phyloP scores from a whole-genome alignment of 2,797 vertebrate genomes.

The Etheostoma perlongum region DNA sequence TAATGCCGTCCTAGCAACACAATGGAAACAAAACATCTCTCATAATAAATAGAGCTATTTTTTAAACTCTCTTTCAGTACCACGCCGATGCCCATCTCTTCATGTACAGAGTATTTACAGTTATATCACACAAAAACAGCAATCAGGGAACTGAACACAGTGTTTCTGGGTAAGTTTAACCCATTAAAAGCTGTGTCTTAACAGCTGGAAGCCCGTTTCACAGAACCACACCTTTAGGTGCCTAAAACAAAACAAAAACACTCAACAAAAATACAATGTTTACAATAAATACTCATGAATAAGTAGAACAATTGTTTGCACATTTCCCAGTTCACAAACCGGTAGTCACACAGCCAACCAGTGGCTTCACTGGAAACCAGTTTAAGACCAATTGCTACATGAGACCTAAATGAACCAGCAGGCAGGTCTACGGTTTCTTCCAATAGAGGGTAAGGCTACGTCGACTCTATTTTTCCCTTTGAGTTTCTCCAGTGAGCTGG shows the following conservation, averaged over 20 bases:
- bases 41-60: constrained; percentile 61
- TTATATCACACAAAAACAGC: constrained; percentile 61
- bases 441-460: constrained; percentile 56
- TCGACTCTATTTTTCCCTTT: constrained; percentile 29
- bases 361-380: constrained; percentile 71
- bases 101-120: constrained; percentile 69
- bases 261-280: constrained; percentile 57
- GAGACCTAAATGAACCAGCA: constrained; percentile 73
- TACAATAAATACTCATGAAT: constrained; percentile 74
- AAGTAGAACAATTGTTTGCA: constrained; percentile 53
- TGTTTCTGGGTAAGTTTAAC: constrained; percentile 55
- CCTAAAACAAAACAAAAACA: constrained; percentile 12
- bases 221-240: constrained; percentile 54
- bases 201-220: constrained; percentile 76
- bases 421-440: constrained; percentile 54
- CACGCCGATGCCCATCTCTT: constrained; percentile 33
- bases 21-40: constrained; percentile 50
- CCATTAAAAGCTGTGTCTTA: constrained; percentile 50
- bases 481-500: not conserved
- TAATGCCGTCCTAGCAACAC: constrained; percentile 61
- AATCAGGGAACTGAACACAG: constrained; percentile 63
- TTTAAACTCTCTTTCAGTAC: constrained; percentile 31
- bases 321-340: constrained; percentile 62
- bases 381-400: constrained; percentile 59
- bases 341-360: constrained; percentile 71